Conservation (phyloP, 2,797 vertebrate genomes). For the Buceros bicornis region DNA sequence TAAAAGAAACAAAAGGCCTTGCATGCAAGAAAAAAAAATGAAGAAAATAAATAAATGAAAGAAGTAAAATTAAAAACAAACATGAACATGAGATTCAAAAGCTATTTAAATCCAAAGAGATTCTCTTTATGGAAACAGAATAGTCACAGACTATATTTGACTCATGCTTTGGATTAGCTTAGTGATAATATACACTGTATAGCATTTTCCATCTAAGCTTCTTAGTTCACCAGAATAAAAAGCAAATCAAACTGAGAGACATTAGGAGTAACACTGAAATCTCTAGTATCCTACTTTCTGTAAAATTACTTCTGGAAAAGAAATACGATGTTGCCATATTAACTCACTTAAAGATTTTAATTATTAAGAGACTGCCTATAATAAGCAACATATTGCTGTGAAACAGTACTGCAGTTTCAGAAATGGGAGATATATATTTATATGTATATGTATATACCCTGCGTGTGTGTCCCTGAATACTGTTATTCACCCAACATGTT, state of each 20-base stretch:
- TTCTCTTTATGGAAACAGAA: constrained; percentile 59
- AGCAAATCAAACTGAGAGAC: constrained; percentile 17
- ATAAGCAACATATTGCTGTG: not conserved
- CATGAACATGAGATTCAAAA: constrained; percentile 72
- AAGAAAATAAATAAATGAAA: constrained; percentile 75
- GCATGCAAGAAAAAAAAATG: constrained; percentile 83
- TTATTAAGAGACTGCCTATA: not conserved
- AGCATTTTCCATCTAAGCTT: not conserved
- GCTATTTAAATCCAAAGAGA: constrained; percentile 48
- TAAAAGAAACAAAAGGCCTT: constrained; percentile 99
- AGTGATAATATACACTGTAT: not conserved
- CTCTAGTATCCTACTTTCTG: not conserved
- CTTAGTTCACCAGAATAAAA: not conserved
- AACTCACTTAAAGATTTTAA: not conserved
- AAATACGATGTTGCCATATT: not conserved
- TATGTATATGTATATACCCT: no score
- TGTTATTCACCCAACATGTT: not conserved
- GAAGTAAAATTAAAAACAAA: constrained; percentile 75
- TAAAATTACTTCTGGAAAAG: not conserved
- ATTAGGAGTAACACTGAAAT: not conserved
- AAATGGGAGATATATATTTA: not conserved
- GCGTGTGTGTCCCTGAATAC: not conserved
- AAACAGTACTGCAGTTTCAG: not conserved
- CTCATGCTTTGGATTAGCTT: constrained; percentile 56
- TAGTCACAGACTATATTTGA: constrained; percentile 13